A percentile compares a stretch with the other conserved stretches of the same genome.
Conservation (phyloP, 1,140 invertebrate species). For the Panagrolaimus sp. region DNA sequence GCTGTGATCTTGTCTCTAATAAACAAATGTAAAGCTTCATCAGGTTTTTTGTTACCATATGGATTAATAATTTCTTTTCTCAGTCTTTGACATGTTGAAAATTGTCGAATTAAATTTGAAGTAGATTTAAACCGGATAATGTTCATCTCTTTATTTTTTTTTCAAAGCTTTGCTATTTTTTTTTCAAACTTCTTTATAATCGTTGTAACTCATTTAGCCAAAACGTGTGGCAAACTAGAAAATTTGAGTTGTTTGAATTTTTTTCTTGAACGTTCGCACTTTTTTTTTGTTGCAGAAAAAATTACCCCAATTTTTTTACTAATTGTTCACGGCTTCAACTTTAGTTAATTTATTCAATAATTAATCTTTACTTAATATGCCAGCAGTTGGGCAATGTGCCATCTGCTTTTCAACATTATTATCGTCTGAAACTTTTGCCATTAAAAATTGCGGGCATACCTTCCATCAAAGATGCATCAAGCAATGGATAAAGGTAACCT, state of each 20-base stretch:
- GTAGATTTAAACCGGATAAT: not conserved
- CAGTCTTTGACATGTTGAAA: not conserved
- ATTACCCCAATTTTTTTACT: not conserved
- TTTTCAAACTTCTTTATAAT: not conserved
- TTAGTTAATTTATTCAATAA: no score
- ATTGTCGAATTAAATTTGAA: not conserved
- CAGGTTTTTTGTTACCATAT: not conserved
- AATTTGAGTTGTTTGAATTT: not conserved
- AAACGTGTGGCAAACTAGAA: no score
- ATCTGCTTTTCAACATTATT: not conserved
- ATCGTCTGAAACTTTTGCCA: not conserved
- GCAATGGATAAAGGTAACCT: not conserved
- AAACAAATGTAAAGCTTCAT: slow-evolving; percentile 21
- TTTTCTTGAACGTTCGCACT: not conserved
- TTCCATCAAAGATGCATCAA: not conserved
- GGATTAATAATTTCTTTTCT: not conserved
- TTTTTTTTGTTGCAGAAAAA: not conserved
- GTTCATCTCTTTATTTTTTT: not conserved
- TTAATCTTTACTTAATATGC: not conserved
- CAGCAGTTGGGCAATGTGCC: not conserved
- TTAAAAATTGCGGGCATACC: not conserved
- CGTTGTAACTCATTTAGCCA: no score
- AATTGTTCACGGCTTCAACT: no score
- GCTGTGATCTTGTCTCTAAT: slow-evolving; percentile 65
- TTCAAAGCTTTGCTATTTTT: not conserved